Base-by-base conservation (phyloP, 64 coral and sea anemone species). In the Porites lutea region DNA sequence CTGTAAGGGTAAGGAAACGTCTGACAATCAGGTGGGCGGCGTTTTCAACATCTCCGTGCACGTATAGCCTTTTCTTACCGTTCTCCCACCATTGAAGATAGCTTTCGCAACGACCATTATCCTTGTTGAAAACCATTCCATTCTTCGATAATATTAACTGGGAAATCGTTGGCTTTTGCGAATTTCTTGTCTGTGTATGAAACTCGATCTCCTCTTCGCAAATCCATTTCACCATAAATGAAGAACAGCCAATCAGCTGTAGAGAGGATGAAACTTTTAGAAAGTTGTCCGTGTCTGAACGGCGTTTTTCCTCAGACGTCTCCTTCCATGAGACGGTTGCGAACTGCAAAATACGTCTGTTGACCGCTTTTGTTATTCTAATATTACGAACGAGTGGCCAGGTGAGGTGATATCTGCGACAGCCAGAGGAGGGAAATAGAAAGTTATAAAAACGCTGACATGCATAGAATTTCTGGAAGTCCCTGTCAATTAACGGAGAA, bases 1-100 rank as follows among this genome's bases (percentile, higher is more conserved):
- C 97, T 18, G 94, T 82, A 23, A 90, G 74, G 19, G 64, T 90
- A n/a, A 99, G 65, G 54, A 96, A 99, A 78, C 94, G 87, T 48
- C 88, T 83, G 8, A 88, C 77, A 43, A 77, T 77, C 4, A 63
- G 13, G 46, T 89, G 91, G 18, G 75, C 75, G 1, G 94, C 48
- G 7, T 89, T 86, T 43, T 52, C 5, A 59, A 99, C 21, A 83
- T 99, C 88, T 10, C 91, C 86, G 45, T 89, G 3, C 18, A 78
- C 72, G 72, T 99, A 86, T 7, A 96, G 52, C 43, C 60, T 51
- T 16, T 66, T 88, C 68, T 79, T 93, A 6, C 94, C 94, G 7
- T 75, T 22, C 27, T 98, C 82, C 87, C 87, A 92, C 71, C 71
- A 82, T 8, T 86, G 59, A 13, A 95, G 66, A 59, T 96, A 95